phyloP scores from a whole-genome alignment of 37 sponge, comb jelly and placozoan species.

The Chondrosia reniformis region DNA sequence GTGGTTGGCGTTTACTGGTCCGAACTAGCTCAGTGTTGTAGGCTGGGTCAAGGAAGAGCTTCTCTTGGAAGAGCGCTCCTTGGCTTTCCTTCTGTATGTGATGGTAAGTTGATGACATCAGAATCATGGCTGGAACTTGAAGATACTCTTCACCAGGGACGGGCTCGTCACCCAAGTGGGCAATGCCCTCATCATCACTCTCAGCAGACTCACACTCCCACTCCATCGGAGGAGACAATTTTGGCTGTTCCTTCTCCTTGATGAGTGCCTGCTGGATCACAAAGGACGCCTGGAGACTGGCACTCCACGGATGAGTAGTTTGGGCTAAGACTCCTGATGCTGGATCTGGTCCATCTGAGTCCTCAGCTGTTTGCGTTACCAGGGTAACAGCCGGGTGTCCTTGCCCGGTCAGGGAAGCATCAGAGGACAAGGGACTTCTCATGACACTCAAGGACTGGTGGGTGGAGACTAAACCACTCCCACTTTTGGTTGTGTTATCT shows the following conservation, averaged over 20 bases:
- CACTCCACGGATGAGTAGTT: constrained; percentile 10
- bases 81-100: not conserved
- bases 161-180: constrained; percentile 8
- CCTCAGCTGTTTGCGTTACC: constrained; percentile 21
- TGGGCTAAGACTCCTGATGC: not conserved
- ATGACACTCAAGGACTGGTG: not conserved
- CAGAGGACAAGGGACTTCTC: not conserved
- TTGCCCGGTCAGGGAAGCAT: not conserved
- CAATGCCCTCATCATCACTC: not conserved
- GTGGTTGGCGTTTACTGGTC: constrained; percentile 17
- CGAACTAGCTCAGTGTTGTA: not conserved
- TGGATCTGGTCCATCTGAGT: not conserved
- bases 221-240: not conserved
- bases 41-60: constrained; percentile 15
- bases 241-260: not conserved
- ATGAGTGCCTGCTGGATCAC: not conserved
- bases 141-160: constrained; percentile 21
- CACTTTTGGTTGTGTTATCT: not conserved
- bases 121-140: not conserved
- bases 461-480: not conserved
- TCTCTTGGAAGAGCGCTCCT: not conserved
- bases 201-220: not conserved
- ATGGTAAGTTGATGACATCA: constrained; percentile 5
- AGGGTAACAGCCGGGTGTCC: constrained; percentile 16
- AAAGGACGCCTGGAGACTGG: constrained; percentile 22